Conservation (phyloP, 2,113 vertebrate genomes). For the Aplodontia rufa region DNA sequence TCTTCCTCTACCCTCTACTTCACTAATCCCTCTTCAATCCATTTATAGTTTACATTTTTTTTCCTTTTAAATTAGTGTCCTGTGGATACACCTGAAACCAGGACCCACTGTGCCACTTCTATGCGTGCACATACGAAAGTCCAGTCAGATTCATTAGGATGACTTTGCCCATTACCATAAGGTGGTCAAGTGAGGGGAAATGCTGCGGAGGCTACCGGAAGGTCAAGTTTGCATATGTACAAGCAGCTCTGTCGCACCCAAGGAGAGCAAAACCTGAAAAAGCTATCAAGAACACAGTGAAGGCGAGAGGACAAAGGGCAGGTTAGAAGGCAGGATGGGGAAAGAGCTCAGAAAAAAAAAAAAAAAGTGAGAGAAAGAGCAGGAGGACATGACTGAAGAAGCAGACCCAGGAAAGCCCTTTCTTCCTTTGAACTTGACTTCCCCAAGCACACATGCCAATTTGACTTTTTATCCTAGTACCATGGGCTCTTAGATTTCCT, state of each 20-base stretch:
- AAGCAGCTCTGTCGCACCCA: neutral
- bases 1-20: no score
- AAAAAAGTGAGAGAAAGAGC: neutral
- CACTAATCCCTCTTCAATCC: no score
- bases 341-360: neutral
- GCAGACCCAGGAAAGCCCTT: neutral
- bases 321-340: neutral
- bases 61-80: no score
- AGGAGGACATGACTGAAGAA: no score
- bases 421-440: neutral
- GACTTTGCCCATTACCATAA: neutral
- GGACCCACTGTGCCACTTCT: no score
- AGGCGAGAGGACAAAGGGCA: neutral
- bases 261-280: neutral
- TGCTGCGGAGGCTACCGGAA: neutral
- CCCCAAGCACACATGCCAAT: fast-evolving
- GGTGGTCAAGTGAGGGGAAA: neutral
- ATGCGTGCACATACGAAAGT: no score
- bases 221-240: neutral
- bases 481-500: neutral
- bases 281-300: neutral
- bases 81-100: no score
- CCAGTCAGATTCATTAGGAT: no score
- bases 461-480: neutral
- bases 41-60: no score